Base-by-base conservation (phyloP, 2,888 invertebrate genomes). In the Spilarctia lutea region DNA sequence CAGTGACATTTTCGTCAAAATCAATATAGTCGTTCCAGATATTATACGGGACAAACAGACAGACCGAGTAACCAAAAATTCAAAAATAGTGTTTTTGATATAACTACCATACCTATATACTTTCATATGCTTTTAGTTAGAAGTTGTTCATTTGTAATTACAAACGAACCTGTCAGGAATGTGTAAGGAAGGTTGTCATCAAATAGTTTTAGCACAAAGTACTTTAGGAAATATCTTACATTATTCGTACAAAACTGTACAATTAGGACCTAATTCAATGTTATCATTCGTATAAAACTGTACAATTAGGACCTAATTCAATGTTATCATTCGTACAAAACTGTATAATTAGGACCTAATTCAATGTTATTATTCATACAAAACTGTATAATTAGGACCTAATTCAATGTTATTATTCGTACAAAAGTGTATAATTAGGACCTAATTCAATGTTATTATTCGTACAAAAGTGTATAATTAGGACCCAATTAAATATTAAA, bases 221-320 rank as follows among this genome's bases (percentile, higher is more conserved):
- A 63, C 7, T 18, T 30, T 71, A 52, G 69, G 65, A 45, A 65
- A 24, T 0, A 20, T 56, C 35, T 72, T 65, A 72, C 63, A 68
- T 72, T 56, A 72, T 56, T 42, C 16, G 42, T 42, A 13, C 72
- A 72, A 72, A 75, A 75, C 63, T 71, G 45, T 63, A 69, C 71
- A 74, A 73, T 80, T 69, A 75, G 72, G 69, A 75, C 65, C 33
- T 27, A 70, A 68, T 75, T 73, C 78, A 80, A 75, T 77, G 74
- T 74, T 69, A 76, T n/a, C n/a, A n/a, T n/a, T n/a, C n/a, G n/a
- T n/a, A n/a, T n/a, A n/a, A n/a, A n/a, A n/a, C n/a, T n/a, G n/a
- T n/a, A n/a, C n/a, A n/a, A n/a, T 80, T 69, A 75, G 72, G 69
- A 75, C 65, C 33, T 27, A 70, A 68, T 75, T 73, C 78, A 80